Percentiles rank a stretch among this genome's conserved stretches.
These are phyloP conservation scores for Pharmacophagus antenor DNA, from an alignment of 2,888 invertebrate genomes.

Conservation along the genomic window DNA sequence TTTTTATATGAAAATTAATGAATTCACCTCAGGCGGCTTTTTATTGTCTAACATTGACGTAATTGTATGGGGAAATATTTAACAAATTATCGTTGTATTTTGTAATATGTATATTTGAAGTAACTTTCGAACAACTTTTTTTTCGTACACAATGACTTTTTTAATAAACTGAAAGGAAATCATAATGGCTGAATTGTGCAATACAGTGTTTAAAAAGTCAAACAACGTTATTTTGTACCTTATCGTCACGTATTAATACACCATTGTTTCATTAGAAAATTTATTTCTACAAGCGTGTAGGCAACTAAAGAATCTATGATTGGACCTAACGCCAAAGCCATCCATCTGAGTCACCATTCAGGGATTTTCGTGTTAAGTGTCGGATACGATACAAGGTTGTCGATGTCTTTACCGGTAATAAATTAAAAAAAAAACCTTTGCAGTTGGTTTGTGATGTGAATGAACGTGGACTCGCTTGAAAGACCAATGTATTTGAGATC, in stretches of 20 bases:
- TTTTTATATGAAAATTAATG: no score
- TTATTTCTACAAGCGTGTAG: conserved; percentile 7
- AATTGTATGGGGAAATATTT: no score
- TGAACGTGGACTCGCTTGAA: not conserved
- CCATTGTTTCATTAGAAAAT: not conserved
- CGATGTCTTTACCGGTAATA: not conserved
- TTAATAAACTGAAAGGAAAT: no score
- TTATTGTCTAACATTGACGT: no score
- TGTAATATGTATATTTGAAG: no score
- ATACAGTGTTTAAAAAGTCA: no score
- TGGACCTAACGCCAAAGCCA: conserved; percentile 2
- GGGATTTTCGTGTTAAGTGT: conserved; percentile 18
- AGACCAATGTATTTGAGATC: not conserved
- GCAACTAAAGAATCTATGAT: conserved; percentile 7
- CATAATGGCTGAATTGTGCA: no score
- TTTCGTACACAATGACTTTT: no score
- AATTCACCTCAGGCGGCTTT: no score
- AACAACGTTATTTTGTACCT: not conserved
- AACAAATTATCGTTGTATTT: no score
- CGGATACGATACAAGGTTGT: conserved; percentile 28
- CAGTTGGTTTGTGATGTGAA: not conserved
- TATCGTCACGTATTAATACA: not conserved
- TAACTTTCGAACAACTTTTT: no score
- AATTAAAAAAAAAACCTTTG: not conserved
- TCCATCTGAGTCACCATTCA: conserved; percentile 17